These are phyloP conservation scores for Momotus momota DNA, from an alignment of 2,797 vertebrate species.

Conservation along the genomic window DNA sequence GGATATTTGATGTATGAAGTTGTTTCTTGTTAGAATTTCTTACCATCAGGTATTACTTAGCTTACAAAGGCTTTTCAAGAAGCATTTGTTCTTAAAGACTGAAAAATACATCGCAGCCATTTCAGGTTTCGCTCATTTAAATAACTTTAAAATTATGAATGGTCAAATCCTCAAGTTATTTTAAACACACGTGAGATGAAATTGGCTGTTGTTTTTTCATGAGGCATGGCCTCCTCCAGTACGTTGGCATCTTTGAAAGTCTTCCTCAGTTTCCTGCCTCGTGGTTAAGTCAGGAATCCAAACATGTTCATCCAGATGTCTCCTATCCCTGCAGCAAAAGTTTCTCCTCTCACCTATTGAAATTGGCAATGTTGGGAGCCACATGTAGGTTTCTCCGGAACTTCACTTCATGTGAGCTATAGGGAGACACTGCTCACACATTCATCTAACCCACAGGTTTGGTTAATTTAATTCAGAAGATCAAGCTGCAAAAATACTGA, in stretches of 20 bases:
- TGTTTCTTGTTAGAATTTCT: neutral
- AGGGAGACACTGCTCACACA: neutral
- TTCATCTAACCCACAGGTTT: neutral
- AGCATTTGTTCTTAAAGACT: neutral
- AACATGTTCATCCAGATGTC: rapidly evolving
- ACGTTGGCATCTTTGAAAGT: neutral
- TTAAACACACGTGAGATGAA: neutral
- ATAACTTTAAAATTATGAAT: neutral
- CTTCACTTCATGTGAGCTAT: rapidly evolving
- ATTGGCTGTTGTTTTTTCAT: neutral
- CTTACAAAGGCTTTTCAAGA: neutral
- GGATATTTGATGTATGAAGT: neutral
- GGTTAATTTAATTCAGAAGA: neutral
- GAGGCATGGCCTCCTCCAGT: neutral
- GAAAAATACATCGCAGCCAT: neutral
- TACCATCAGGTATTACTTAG: neutral
- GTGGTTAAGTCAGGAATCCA: neutral
- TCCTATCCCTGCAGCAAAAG: neutral
- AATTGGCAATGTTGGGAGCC: rapidly evolving
- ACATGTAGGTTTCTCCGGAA: rapidly evolving
- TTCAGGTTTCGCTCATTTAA: neutral
- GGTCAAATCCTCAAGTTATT: neutral
- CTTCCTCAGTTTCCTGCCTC: neutral
- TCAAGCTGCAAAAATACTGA: neutral
- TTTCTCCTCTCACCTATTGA: rapidly evolving